These are phyloP conservation scores for Adelphocoris suturalis DNA, from an alignment of 2,888 invertebrate species.

Conservation along the genomic window DNA sequence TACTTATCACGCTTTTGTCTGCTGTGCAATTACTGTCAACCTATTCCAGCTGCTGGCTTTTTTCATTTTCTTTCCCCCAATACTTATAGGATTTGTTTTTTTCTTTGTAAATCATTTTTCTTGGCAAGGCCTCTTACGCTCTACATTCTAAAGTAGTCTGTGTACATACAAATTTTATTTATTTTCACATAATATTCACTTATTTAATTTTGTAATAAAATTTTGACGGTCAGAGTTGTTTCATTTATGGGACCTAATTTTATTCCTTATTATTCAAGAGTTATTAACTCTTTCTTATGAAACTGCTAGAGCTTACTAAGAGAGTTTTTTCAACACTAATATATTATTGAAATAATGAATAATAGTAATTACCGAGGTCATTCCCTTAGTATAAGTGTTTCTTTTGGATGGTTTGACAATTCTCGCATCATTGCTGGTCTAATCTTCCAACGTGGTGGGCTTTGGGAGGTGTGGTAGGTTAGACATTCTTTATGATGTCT, in stretches of 20 bases:
- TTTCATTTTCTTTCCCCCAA: neutral
- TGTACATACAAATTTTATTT: conserved; percentile 43
- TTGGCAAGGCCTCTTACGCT: neutral
- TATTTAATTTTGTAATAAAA: conserved; percentile 57
- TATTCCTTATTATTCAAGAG: too few species aligned
- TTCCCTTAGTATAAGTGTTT: too few species aligned
- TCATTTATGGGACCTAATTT: neutral
- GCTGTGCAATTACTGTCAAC: conserved; percentile 34
- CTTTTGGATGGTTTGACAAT: too few species aligned
- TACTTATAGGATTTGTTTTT: neutral
- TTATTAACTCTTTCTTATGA: too few species aligned
- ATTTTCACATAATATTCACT: conserved; percentile 32
- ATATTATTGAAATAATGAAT: too few species aligned
- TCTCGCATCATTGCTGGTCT: too few species aligned
- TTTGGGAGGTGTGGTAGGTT: too few species aligned
- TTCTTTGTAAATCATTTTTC: conserved; percentile 5
- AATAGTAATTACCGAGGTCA: too few species aligned
- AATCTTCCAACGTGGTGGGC: too few species aligned
- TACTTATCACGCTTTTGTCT: conserved; percentile 16
- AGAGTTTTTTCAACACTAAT: too few species aligned
- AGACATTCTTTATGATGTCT: too few species aligned
- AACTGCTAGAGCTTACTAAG: too few species aligned
- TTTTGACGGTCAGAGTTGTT: conserved; percentile 13
- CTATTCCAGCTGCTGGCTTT: conserved; percentile 22
- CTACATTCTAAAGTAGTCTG: neutral